Conservation (phyloP, 2,888 invertebrate genomes). For the Coelogynopora nodosa region DNA sequence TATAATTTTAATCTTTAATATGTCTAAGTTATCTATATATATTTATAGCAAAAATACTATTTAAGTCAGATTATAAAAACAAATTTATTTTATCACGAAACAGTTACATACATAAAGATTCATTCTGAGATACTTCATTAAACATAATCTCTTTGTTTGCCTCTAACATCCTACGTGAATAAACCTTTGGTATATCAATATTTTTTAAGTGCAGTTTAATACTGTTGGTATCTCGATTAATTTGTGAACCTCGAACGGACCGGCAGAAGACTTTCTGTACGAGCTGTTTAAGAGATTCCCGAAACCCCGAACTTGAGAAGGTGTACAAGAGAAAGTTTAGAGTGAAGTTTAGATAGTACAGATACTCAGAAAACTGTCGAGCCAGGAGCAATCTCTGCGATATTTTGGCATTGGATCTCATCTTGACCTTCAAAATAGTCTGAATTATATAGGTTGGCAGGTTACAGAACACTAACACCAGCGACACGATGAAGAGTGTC, state of each 20-base stretch:
- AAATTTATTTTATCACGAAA: too few species aligned
- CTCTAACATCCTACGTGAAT: background rate
- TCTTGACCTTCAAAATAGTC: background rate
- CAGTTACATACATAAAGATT: too few species aligned
- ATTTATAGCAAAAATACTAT: too few species aligned
- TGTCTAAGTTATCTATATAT: too few species aligned
- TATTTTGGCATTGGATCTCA: background rate
- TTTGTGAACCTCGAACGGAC: background rate
- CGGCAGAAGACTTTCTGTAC: background rate
- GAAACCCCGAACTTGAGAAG: conserved; percentile 14
- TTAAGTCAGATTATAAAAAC: too few species aligned
- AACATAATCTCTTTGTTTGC: too few species aligned
- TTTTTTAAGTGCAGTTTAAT: background rate
- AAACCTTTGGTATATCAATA: background rate
- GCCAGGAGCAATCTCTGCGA: background rate
- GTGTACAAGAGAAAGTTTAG: conserved; percentile 35
- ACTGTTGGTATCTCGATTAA: background rate
- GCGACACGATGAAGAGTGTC: conserved; percentile 16
- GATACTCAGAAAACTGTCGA: conserved; percentile 8
- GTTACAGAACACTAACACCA: conserved; percentile 21
- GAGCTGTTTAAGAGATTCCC: conserved; percentile 12
- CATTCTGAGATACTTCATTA: too few species aligned
- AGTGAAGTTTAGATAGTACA: conserved; percentile 29
- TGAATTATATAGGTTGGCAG: conserved; percentile 29
- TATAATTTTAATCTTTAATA: too few species aligned